phyloP scores from a whole-genome alignment of 1,140 invertebrate species.

The Propsilocerus akamusi region DNA sequence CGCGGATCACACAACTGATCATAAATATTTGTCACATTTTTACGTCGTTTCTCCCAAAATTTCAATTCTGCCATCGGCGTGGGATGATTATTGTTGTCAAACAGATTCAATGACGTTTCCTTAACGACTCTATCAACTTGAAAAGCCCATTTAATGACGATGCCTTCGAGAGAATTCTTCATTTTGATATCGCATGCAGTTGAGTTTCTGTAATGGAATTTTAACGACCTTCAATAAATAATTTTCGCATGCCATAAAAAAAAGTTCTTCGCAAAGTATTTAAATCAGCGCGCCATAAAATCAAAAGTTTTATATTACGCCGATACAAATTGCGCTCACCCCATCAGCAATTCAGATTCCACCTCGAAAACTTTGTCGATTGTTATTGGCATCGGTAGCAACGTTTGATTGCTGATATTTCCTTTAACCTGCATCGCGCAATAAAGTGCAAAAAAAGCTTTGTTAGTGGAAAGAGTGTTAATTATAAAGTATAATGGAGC shows the following conservation, averaged over 20 bases:
- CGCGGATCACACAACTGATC: conserved; percentile 56
- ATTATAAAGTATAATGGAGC: not conserved
- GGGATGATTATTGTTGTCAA: conserved; percentile 21
- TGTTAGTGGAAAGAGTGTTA: not conserved
- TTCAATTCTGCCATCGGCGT: conserved; percentile 49
- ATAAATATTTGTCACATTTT: conserved; percentile 67
- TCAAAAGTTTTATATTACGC: not conserved
- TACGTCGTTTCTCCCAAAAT: conserved; percentile 43
- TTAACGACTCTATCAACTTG: conserved; percentile 41
- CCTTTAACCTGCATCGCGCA: conserved; percentile 20
- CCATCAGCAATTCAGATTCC: conserved; percentile 27
- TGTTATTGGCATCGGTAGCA: conserved; percentile 52
- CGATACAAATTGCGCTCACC: conserved; percentile 18
- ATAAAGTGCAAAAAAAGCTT: not conserved
- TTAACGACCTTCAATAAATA: not conserved
- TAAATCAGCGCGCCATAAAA: not conserved
- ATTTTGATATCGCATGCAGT: conserved; percentile 33
- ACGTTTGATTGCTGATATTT: conserved; percentile 26
- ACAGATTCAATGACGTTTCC: conserved; percentile 6
- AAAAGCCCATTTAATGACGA: conserved; percentile 54
- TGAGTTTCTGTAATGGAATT: conserved; percentile 12
- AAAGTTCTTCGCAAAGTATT: not conserved
- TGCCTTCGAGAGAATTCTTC: conserved; percentile 48
- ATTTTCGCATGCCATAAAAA: not conserved
- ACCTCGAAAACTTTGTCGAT: conserved; percentile 39